phyloP scores from a whole-genome alignment of 1,140 invertebrate genomes.

The Brachionus rotundiformis region DNA sequence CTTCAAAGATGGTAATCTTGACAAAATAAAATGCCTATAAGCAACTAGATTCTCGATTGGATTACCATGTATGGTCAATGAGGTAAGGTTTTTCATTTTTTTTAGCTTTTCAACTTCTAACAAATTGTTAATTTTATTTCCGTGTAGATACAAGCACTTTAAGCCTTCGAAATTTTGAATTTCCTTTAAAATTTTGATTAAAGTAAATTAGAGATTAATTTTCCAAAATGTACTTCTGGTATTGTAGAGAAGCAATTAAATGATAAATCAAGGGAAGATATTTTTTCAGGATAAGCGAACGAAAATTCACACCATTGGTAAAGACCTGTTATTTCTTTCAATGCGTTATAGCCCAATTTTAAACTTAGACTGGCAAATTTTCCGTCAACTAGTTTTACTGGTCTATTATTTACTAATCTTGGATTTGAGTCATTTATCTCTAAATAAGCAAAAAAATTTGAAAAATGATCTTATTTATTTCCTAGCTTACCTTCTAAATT shows the following conservation, averaged over 20 bases:
- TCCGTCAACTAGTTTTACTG: slow-evolving; percentile 22
- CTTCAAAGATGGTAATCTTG: slow-evolving; percentile 16
- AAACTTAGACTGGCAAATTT: slow-evolving; percentile 35
- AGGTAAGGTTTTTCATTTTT: background rate
- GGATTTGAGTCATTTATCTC: slow-evolving; percentile 24
- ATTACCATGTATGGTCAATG: slow-evolving; percentile 35
- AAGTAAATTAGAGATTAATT: background rate
- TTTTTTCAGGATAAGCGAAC: slow-evolving; percentile 15
- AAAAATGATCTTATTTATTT: too few species aligned
- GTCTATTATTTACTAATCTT: slow-evolving; percentile 25
- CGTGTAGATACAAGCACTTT: slow-evolving; percentile 45
- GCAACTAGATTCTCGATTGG: slow-evolving; percentile 44
- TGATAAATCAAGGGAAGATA: slow-evolving; percentile 44
- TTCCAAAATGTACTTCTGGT: slow-evolving; percentile 35
- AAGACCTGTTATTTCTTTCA: slow-evolving; percentile 41
- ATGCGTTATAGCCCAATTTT: slow-evolving; percentile 42
- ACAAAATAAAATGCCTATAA: slow-evolving; percentile 24
- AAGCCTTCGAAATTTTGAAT: slow-evolving; percentile 27
- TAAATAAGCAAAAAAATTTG: too few species aligned
- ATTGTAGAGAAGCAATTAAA: slow-evolving; percentile 36
- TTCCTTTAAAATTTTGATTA: background rate
- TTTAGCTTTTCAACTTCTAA: slow-evolving; percentile 31
- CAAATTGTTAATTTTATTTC: slow-evolving; percentile 37
- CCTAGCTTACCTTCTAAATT: slow-evolving; percentile 24
- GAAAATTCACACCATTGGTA: slow-evolving; percentile 38